Evolutionary conservation across 2,888 invertebrate species (phyloP).

Genomic region (Drosophila bunnanda): DNA sequence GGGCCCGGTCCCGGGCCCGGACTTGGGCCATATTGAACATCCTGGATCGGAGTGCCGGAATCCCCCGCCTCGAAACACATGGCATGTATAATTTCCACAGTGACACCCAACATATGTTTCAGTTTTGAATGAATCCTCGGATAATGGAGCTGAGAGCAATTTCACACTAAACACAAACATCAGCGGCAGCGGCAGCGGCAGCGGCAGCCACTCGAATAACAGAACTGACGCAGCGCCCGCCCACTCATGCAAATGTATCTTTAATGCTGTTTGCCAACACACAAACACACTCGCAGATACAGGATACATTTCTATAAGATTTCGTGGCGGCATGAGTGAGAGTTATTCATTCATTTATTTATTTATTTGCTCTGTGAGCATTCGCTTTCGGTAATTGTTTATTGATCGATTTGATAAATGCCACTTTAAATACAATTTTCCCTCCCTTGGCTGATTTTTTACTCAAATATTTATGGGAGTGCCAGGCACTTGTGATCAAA

Average conservation of each 20-base stretch:
- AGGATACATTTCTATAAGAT: conserved; percentile 39
- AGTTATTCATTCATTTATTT: conserved; percentile 41
- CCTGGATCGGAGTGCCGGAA: neutral
- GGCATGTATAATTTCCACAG: conserved; percentile 63
- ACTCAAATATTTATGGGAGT: conserved; percentile 58
- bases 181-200: conserved; percentile 19
- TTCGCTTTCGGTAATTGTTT: conserved; percentile 65
- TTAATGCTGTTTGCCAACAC: conserved; percentile 36
- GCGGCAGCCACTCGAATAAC: conserved; percentile 27
- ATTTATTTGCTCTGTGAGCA: conserved; percentile 49
- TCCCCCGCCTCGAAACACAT: conserved; percentile 1
- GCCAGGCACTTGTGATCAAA: conserved; percentile 48
- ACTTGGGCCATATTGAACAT: conserved; percentile 30
- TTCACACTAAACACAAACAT: conserved; percentile 70
- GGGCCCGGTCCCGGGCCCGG: neutral
- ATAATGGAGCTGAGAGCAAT: conserved; percentile 68
- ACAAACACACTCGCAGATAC: conserved; percentile 18
- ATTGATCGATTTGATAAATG: conserved; percentile 74
- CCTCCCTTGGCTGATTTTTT: conserved; percentile 19
- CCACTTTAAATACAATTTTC: conserved; percentile 42
- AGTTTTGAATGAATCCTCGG: conserved; percentile 69
- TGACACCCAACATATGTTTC: conserved; percentile 78
- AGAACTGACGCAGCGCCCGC: conserved; percentile 7
- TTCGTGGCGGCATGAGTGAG: conserved; percentile 31
- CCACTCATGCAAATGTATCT: conserved; percentile 51